These are phyloP conservation scores for Torymus texanus DNA, from an alignment of 2,888 invertebrate species.

Conservation along the genomic window DNA sequence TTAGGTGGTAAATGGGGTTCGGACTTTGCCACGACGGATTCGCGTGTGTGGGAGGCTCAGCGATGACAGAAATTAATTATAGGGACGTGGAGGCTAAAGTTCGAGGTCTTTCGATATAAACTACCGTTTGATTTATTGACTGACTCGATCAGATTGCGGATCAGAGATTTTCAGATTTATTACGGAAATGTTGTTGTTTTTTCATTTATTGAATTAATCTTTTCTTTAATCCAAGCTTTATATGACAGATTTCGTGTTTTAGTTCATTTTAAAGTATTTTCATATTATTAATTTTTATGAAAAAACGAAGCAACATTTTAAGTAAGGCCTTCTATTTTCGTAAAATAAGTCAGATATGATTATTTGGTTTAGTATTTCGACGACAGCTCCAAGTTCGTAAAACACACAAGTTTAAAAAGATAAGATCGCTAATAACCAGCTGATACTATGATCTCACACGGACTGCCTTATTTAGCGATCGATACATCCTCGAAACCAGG, in stretches of 20 bases:
- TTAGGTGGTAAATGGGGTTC: slow-evolving; percentile 36
- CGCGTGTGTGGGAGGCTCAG: neutral
- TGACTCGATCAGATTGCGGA: neutral
- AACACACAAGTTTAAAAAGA: neutral
- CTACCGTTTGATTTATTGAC: neutral
- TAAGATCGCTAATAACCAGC: slow-evolving; percentile 24
- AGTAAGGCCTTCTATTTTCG: too few species aligned
- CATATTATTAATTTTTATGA: too few species aligned
- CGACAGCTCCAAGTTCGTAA: slow-evolving; percentile 17
- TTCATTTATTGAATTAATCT: too few species aligned
- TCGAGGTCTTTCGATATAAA: neutral
- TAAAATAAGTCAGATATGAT: too few species aligned
- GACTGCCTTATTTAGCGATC: slow-evolving; percentile 11
- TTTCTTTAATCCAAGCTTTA: too few species aligned
- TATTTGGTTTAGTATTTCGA: neutral
- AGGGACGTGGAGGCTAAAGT: neutral
- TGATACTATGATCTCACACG: slow-evolving; percentile 28
- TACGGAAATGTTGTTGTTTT: neutral
- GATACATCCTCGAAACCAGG: slow-evolving; percentile 24
- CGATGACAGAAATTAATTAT: slow-evolving; percentile 33
- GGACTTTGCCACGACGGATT: neutral
- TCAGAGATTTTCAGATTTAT: neutral
- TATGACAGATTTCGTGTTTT: too few species aligned
- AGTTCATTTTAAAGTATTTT: too few species aligned
- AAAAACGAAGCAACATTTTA: too few species aligned